phyloP scores from a whole-genome alignment of 2,113 vertebrate genomes.

The Ceyx margarethae region DNA sequence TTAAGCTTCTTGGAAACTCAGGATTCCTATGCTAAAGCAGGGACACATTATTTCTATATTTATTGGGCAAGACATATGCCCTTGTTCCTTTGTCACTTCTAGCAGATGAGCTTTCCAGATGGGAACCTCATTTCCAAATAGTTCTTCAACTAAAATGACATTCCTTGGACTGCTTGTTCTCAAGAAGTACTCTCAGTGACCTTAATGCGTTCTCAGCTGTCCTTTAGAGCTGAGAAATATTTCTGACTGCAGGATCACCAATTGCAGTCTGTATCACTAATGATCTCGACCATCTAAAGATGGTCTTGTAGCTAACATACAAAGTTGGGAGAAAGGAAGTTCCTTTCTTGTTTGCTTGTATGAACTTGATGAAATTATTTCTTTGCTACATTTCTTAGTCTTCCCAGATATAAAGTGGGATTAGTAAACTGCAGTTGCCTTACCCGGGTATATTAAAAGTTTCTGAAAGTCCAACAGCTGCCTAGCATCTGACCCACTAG shows the following conservation, averaged over 20 bases:
- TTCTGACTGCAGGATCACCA: not conserved
- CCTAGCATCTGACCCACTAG: not conserved
- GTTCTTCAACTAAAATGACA: slow-evolving; percentile 22
- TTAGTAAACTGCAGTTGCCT: not conserved
- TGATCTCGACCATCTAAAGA: not conserved
- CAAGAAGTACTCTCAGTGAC: not conserved
- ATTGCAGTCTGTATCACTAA: not conserved
- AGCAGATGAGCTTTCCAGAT: slow-evolving; percentile 48
- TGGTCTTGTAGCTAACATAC: not conserved
- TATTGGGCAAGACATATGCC: slow-evolving; percentile 29
- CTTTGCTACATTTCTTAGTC: not conserved
- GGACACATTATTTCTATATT: slow-evolving; percentile 18
- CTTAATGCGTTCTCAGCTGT: not conserved
- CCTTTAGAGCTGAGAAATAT: not conserved
- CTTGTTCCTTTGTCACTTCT: not conserved
- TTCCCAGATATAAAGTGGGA: not conserved
- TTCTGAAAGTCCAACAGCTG: not conserved
- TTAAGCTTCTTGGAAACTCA: not conserved
- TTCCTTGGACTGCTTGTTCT: slow-evolving; percentile 36
- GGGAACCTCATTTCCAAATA: slow-evolving; percentile 30
- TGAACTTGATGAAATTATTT: not conserved
- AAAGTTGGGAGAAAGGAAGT: not conserved
- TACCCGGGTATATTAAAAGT: not conserved
- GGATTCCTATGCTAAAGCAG: not conserved
- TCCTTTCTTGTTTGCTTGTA: not conserved